Evolutionary conservation across 2,888 invertebrate species (phyloP).

Genomic region (Tetragonula carbonaria): DNA sequence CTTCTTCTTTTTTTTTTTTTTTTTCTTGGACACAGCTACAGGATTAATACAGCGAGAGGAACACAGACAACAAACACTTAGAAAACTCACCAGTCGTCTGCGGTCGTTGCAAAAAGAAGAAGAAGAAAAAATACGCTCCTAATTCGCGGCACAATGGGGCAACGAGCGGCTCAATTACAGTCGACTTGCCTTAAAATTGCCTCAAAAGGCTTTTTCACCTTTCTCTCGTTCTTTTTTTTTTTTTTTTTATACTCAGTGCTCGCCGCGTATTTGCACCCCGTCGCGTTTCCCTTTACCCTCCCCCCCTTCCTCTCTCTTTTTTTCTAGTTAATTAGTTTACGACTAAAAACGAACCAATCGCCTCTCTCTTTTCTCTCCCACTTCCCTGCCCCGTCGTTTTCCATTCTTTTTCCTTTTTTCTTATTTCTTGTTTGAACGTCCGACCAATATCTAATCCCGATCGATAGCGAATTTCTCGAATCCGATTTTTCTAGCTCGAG

Average conservation of each 20-base stretch:
- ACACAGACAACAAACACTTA: background rate
- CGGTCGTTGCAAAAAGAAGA: background rate
- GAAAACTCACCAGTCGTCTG: background rate
- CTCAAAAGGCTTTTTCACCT: background rate
- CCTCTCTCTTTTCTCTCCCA: background rate
- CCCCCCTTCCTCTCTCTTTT: background rate
- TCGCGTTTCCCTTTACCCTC: background rate
- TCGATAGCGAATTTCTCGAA: too few relatives aligned
- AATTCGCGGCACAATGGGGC: background rate
- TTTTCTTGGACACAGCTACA: background rate
- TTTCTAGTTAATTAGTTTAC: background rate
- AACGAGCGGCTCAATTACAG: conserved; percentile 2
- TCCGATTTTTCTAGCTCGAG: background rate
- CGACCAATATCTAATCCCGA: background rate
- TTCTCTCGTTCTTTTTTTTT: too few relatives aligned
- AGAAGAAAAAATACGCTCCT: background rate
- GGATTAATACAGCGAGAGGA: background rate
- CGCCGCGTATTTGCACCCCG: background rate
- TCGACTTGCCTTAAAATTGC: background rate
- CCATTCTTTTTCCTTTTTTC: background rate
- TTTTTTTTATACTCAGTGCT: background rate
- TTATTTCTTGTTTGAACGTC: background rate
- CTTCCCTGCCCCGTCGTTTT: background rate
- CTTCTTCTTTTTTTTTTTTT: background rate
- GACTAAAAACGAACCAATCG: background rate